Percentiles rank a stretch among this genome's conserved stretches.
These are phyloP conservation scores for Platalea minor DNA, from an alignment of 2,797 vertebrate species.

Conservation along the genomic window DNA sequence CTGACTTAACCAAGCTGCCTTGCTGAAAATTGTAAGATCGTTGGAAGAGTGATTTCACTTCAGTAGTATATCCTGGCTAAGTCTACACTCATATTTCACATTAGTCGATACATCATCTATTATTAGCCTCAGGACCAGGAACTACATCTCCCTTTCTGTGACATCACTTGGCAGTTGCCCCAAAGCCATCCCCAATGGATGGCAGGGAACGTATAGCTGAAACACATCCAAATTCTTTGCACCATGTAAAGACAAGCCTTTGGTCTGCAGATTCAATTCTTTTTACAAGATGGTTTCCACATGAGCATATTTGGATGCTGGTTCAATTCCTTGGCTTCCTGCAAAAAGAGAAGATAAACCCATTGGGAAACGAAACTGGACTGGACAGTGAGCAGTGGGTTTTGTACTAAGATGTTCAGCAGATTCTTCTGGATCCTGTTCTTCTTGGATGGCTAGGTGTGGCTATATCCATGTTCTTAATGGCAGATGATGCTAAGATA, in stretches of 20 bases:
- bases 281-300: neutral
- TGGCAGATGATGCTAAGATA: neutral
- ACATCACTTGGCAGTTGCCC: neutral
- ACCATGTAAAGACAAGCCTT: neutral
- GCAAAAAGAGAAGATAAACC: neutral
- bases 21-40: neutral
- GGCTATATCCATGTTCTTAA: neutral
- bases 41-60: neutral
- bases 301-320: accelerated
- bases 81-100: neutral
- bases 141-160: neutral
- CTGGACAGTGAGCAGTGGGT: neutral
- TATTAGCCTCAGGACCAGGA: neutral
- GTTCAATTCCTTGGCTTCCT: neutral
- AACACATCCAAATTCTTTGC: neutral
- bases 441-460: neutral
- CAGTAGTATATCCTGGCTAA: neutral
- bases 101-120: neutral
- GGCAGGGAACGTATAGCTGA: neutral
- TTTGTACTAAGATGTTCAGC: neutral
- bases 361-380: neutral
- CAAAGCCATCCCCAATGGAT: neutral
- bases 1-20: neutral
- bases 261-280: neutral
- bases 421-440: neutral